Base-by-base conservation (phyloP, 2,888 invertebrate genomes). In the Aradus depressus region DNA sequence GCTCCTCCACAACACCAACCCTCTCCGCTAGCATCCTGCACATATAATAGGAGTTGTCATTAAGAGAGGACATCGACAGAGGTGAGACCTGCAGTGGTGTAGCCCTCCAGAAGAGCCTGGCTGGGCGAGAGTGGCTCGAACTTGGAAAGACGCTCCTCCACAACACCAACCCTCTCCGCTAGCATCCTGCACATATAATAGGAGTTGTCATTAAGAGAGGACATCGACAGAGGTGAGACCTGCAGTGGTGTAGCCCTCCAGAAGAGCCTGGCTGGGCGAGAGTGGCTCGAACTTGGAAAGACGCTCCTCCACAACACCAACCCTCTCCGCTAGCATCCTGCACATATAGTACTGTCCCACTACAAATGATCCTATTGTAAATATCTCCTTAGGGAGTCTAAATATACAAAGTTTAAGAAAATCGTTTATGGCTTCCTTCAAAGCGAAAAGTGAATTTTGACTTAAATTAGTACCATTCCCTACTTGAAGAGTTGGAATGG, bases 1-100 rank as follows among this genome's bases (percentile, higher is more conserved):
- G 77, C 64, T 79, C 80, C 62, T 89, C 88, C 41, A 90, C 68
- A 67, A 89, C 87, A n/a, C 81, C 76, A 60, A 90, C 81, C 67
- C 88, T 75, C 53, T 76, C 75, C 1, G 87, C 89, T 51, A 90
- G 69, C 59, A 89, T 84, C 69, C 87, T 88, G 61, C 10, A 70
- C 68, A n/a, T n/a, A n/a, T n/a, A n/a, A n/a, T n/a, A n/a, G n/a
- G n/a, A n/a, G n/a, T n/a, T n/a, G n/a, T n/a, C n/a, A n/a, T n/a
- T n/a, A n/a, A n/a, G n/a, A n/a, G n/a, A n/a, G n/a, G n/a, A n/a
- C n/a, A n/a, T n/a, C n/a, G n/a, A n/a, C n/a, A n/a, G n/a, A n/a
- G n/a, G n/a, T n/a, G n/a, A n/a, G n/a, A n/a, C n/a, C n/a, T n/a
- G 73, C 69, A 25, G 72, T 69, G 37, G 70, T 69, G 60, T 77